Conservation (phyloP, 2,113 vertebrate species). For the Macquaria australasica region DNA sequence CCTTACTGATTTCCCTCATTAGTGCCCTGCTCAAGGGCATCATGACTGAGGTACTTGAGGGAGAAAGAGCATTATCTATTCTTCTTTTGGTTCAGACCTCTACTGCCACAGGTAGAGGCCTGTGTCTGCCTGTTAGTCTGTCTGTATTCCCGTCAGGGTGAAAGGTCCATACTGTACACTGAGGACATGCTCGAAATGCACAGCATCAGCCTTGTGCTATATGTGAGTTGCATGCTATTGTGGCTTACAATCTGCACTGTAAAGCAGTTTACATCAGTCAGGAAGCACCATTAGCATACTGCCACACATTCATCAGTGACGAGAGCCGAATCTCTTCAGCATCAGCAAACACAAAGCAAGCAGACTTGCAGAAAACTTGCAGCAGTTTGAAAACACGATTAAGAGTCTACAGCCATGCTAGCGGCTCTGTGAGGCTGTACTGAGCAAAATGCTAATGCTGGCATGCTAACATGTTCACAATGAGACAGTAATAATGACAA, state of each 20-base stretch:
- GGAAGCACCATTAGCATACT: not conserved
- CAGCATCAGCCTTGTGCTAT: not conserved
- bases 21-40: constrained; percentile 11
- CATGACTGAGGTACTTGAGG: not conserved
- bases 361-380: not conserved
- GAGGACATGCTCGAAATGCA: constrained; percentile 3
- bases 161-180: constrained; percentile 19
- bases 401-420: not conserved
- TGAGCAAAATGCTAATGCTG: not conserved
- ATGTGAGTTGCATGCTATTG: not conserved
- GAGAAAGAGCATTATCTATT: not conserved
- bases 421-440: not conserved
- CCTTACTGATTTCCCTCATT: not conserved
- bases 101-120: not conserved
- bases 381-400: too few relatives aligned
- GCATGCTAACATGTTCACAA: not conserved
- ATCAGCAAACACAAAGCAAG: not conserved
- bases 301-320: not conserved
- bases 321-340: not conserved
- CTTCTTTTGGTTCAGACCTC: constrained; percentile 1
- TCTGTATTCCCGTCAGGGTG: constrained; percentile 4
- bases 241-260: not conserved
- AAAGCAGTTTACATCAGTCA: not conserved
- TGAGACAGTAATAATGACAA: not conserved
- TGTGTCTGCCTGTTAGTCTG: not conserved